Evolutionary conservation across 2,888 invertebrate genomes (phyloP).

Genomic region (Limenitis arthemis): DNA sequence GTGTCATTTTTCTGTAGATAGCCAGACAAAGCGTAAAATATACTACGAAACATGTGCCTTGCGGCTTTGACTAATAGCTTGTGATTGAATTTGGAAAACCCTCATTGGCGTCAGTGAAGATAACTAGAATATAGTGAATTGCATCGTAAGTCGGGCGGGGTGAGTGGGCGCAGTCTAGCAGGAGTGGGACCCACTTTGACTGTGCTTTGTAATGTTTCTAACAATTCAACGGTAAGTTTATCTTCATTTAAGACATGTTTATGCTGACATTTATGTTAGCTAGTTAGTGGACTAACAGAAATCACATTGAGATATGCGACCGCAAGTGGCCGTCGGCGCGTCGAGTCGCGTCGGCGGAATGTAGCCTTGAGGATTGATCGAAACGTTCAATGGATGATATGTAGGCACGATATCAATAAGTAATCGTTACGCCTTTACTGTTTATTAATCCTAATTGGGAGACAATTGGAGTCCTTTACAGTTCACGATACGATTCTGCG

Average conservation of each 20-base stretch:
- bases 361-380: conserved; percentile 44
- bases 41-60: conserved; percentile 20
- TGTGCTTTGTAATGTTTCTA: conserved; percentile 44
- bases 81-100: conserved; percentile 33
- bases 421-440: conserved; percentile 38
- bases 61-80: conserved; percentile 30
- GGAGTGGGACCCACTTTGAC: conserved; percentile 38
- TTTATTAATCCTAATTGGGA: conserved; percentile 55
- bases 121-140: conserved; percentile 28
- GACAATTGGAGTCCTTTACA: conserved; percentile 46
- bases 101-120: conserved; percentile 31
- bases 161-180: conserved; percentile 32
- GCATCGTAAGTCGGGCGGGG: conserved; percentile 17
- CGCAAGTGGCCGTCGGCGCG: conserved; percentile 31
- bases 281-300: conserved; percentile 33
- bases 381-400: conserved; percentile 41
- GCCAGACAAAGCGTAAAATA: conserved; percentile 12
- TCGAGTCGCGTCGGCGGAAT: conserved; percentile 32
- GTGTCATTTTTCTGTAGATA: conserved; percentile 14
- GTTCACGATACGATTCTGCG: conserved; percentile 27
- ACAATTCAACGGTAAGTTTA: conserved; percentile 48
- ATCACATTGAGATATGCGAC: conserved; percentile 42
- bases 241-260: conserved; percentile 49
- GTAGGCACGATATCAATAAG: conserved; percentile 44
- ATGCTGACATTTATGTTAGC: conserved; percentile 41